Conservation (phyloP, 2,888 invertebrate genomes). For the Cabera pusaria region DNA sequence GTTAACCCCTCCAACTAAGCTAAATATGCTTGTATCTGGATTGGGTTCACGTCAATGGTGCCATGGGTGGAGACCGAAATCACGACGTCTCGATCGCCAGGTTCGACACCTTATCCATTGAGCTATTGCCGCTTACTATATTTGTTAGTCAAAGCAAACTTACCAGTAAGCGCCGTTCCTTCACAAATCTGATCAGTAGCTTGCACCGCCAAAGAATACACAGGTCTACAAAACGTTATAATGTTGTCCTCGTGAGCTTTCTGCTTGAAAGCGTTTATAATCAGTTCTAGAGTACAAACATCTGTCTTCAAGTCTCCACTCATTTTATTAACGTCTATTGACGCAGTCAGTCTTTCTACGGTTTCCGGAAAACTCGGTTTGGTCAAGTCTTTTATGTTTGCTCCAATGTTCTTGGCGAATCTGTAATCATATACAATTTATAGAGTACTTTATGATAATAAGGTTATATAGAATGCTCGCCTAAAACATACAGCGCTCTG, state of each 20-base stretch:
- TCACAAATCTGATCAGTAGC: constrained; percentile 85
- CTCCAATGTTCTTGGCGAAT: constrained; percentile 70
- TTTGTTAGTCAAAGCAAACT: too few relatives aligned
- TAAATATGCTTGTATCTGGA: too few relatives aligned
- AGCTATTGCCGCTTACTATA: too few relatives aligned
- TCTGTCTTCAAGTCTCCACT: constrained; percentile 82
- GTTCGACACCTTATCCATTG: too few relatives aligned
- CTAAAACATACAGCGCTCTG: too few relatives aligned
- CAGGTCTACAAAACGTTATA: constrained; percentile 86
- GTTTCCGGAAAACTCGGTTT: constrained; percentile 60
- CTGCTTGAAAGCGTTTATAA: constrained; percentile 89
- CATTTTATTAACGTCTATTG: constrained; percentile 44
- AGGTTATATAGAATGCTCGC: too few relatives aligned
- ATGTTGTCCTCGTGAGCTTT: constrained; percentile 88
- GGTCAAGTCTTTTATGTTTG: constrained; percentile 67
- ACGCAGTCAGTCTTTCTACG: constrained; percentile 51
- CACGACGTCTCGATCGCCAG: too few relatives aligned
- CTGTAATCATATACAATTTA: constrained; percentile 45
- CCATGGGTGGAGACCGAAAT: too few relatives aligned
- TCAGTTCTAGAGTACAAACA: constrained; percentile 85
- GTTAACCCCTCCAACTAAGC: too few relatives aligned
- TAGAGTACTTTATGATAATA: too few relatives aligned
- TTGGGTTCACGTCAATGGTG: too few relatives aligned
- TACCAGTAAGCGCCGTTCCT: constrained; percentile 86
- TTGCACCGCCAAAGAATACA: constrained; percentile 90